Percentiles rank a stretch among this genome's conserved stretches.
Conservation (phyloP, 1,140 invertebrate genomes). For the Lethrus apterus region DNA sequence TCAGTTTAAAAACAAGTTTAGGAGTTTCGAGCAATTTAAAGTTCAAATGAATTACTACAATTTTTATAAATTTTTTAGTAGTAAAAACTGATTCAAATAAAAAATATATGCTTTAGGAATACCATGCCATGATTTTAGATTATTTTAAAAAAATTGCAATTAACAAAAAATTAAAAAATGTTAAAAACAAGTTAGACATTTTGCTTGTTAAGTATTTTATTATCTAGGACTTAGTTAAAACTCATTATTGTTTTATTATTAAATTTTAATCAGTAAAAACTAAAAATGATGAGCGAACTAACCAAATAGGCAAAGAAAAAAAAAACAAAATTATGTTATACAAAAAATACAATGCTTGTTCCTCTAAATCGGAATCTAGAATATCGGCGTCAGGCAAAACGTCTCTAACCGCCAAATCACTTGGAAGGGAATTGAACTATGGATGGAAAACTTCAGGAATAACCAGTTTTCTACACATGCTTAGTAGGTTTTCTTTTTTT, state of each 20-base stretch:
- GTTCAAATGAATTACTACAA: constrained; percentile 1
- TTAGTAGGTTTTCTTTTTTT: constrained; percentile 1
- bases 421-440: not conserved
- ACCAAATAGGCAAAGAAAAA: not conserved
- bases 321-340: not conserved
- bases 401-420: not conserved
- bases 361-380: constrained; percentile 6
- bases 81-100: too few relatives aligned
- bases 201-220: too few relatives aligned
- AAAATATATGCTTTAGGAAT: too few relatives aligned
- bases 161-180: too few relatives aligned
- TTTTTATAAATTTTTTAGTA: not conserved
- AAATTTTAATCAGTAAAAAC: not conserved
- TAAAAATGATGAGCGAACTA: not conserved
- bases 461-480: constrained; percentile 7
- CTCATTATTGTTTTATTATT: not conserved
- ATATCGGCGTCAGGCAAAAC: constrained; percentile 4
- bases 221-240: too few relatives aligned
- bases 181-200: too few relatives aligned
- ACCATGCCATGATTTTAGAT: too few relatives aligned
- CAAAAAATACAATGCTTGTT: not conserved
- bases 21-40: not conserved
- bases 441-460: constrained; percentile 4
- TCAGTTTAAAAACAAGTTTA: not conserved
- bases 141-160: too few relatives aligned